phyloP scores from a whole-genome alignment of 2,113 vertebrate species.

The Actenoides lindsayi region DNA sequence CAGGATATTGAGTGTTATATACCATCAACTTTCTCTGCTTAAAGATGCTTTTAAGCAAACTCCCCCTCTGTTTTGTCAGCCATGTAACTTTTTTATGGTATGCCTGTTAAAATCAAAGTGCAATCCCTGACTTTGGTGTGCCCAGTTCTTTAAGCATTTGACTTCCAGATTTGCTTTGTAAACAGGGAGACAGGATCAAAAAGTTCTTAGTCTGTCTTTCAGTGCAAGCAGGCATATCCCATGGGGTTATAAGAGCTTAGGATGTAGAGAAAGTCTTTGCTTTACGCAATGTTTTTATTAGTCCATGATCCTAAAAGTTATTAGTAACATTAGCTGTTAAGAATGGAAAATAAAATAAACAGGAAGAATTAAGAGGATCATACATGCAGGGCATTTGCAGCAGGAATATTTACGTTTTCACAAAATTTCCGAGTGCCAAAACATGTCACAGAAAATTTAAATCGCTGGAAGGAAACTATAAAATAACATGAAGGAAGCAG shows the following conservation, averaged over 20 bases:
- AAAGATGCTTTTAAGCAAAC: not conserved
- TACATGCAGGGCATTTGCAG: not conserved
- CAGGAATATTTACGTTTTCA: not conserved
- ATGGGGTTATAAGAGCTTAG: not conserved
- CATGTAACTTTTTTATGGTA: not conserved
- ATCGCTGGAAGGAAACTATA: not conserved
- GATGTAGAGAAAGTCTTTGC: not conserved
- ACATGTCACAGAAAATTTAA: constrained; percentile 14
- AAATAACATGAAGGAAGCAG: constrained; percentile 44
- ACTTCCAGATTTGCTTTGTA: not conserved
- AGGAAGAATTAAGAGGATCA: not conserved
- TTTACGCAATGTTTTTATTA: not conserved
- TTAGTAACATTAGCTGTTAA: constrained; percentile 7
- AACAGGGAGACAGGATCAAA: not conserved
- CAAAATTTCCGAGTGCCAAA: not conserved
- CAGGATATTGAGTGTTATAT: not conserved
- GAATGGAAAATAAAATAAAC: not conserved
- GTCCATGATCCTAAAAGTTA: not conserved
- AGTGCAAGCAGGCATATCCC: not conserved
- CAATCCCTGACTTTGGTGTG: not conserved
- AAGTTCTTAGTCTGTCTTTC: not conserved
- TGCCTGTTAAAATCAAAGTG: not conserved
- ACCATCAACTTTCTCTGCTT: not conserved
- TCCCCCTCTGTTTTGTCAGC: not conserved
- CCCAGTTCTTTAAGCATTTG: not conserved